A percentile compares a stretch with the other conserved stretches of the same genome.
These are phyloP conservation scores for Drosophila kepulauana DNA, from an alignment of 1,140 invertebrate genomes.

Conservation along the genomic window DNA sequence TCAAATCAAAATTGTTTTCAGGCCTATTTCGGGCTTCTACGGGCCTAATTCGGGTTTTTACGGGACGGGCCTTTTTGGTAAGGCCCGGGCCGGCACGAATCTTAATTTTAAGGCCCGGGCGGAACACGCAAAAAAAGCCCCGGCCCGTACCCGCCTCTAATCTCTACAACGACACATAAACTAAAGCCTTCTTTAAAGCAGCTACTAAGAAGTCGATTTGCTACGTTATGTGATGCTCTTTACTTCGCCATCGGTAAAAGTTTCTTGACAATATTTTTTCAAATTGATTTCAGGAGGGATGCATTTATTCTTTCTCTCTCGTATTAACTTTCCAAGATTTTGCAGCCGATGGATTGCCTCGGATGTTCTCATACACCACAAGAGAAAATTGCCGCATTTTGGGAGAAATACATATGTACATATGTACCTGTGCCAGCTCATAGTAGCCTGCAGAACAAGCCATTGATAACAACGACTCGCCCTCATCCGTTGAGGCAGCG, in stretches of 20 bases:
- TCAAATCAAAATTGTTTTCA: too few species aligned
- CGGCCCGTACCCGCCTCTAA: too few species aligned
- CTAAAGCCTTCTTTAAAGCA: not conserved
- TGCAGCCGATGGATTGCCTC: not conserved
- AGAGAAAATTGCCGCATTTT: not conserved
- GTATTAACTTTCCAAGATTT: not conserved
- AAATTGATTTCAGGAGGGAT: slow-evolving; percentile 8
- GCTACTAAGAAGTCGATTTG: not conserved
- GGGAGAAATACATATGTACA: slow-evolving; percentile 36
- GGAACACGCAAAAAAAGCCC: too few species aligned
- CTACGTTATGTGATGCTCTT: slow-evolving; percentile 1
- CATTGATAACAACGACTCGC: slow-evolving; percentile 95
- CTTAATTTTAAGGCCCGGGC: too few species aligned
- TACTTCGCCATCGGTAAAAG: not conserved
- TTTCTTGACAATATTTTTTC: slow-evolving; percentile 16
- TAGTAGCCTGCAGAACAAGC: slow-evolving; percentile 97
- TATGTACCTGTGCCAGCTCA: slow-evolving; percentile 93
- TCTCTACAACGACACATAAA: too few species aligned
- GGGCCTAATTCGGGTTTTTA: too few species aligned
- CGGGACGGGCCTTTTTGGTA: too few species aligned
- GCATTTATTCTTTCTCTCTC: slow-evolving; percentile 6
- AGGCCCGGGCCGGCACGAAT: too few species aligned
- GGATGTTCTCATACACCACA: not conserved
- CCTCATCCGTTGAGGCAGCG: slow-evolving; percentile 95
- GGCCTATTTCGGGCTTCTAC: too few species aligned